phyloP scores from a whole-genome alignment of 2,888 invertebrate species.

The Drosophila melanosoma region DNA sequence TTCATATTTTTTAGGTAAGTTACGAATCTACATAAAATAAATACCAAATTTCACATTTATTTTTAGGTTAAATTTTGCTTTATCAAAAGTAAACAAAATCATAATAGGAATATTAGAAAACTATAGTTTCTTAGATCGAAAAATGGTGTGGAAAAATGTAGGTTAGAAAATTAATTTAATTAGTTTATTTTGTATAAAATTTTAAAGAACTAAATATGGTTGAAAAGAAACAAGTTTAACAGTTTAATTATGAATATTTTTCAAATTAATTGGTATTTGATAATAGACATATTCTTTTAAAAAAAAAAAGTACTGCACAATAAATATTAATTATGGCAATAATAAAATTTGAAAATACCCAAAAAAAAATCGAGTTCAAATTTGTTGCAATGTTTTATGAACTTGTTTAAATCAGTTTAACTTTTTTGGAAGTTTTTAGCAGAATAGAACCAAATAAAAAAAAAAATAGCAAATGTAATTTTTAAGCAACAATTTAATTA shows the following conservation, averaged over 20 bases:
- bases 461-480: not conserved
- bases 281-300: not conserved
- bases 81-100: not conserved
- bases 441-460: not conserved
- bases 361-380: not conserved
- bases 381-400: not conserved
- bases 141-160: not conserved
- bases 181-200: not conserved
- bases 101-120: not conserved
- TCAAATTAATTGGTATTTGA: not conserved
- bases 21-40: not conserved
- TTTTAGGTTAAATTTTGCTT: not conserved
- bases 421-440: not conserved
- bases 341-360: not conserved
- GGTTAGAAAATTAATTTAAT: not conserved
- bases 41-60: not conserved
- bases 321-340: not conserved
- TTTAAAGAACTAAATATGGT: not conserved
- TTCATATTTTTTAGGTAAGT: not conserved
- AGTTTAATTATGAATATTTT: not conserved
- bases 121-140: not conserved
- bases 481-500: not conserved
- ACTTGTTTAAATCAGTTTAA: not conserved
- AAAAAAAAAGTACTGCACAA: not conserved
- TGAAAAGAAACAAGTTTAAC: not conserved